phyloP scores from a whole-genome alignment of 1,140 invertebrate genomes.

The Drosophila insularis region DNA sequence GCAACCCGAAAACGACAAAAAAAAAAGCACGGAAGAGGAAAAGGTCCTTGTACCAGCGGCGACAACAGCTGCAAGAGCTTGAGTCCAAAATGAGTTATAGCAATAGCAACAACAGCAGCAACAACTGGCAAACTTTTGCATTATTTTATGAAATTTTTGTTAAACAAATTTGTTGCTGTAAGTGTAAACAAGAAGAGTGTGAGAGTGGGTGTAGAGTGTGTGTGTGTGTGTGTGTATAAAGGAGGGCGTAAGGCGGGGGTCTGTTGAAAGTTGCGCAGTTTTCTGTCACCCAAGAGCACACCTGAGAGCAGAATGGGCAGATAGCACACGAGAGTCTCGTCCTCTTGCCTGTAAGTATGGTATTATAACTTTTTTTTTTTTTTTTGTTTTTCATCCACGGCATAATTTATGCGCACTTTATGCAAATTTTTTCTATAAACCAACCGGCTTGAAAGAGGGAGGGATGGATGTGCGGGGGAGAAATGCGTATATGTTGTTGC shows the following conservation, averaged over 20 bases:
- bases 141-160: conserved; percentile 63
- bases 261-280: conserved; percentile 50
- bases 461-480: not conserved
- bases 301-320: conserved; percentile 54
- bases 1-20: too few relatives aligned
- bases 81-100: conserved; percentile 55
- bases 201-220: not conserved
- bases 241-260: not conserved
- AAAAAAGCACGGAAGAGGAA: not conserved
- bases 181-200: conserved; percentile 39
- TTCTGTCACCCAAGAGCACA: conserved; percentile 54
- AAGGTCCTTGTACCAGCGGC: conserved; percentile 10
- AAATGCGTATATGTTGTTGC: conserved; percentile 15
- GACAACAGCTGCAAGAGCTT: conserved; percentile 11
- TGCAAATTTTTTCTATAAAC: conserved; percentile 60
- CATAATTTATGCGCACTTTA: conserved; percentile 65
- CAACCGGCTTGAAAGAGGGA: conserved; percentile 18
- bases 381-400: conserved; percentile 23
- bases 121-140: conserved; percentile 55
- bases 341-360: conserved; percentile 53
- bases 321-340: conserved; percentile 7
- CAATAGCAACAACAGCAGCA: conserved; percentile 28
- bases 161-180: conserved; percentile 55
- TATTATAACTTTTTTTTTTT: conserved; percentile 62
- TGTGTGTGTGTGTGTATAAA: not conserved